Evolutionary conservation across 2,888 invertebrate genomes (phyloP), one percentile per base, ranked within the genome.

Genomic region (Pseudeuparius sepicola): DNA sequence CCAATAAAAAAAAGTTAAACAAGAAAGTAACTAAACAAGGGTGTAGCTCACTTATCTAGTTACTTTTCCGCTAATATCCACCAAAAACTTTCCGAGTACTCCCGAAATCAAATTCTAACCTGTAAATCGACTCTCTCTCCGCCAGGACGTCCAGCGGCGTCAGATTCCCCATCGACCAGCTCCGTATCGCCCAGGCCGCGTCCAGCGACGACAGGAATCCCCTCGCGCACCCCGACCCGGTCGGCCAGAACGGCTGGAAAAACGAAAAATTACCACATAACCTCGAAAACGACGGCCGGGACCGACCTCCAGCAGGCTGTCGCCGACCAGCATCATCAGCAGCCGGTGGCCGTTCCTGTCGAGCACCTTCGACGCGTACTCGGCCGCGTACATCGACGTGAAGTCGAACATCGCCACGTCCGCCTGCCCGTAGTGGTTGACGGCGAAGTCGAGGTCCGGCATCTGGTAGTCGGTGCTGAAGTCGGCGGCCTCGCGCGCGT

Each of bases 331-430:
- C 50, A 82, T 84, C 67, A 88, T 83, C 10, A 97, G 67, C 4
- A 97, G 67, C 25, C 80, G 76, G 45, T 85, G 80, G 0, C 89
- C 88, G 44, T 77, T 66, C 34, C 67, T 57, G 43, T 61, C 83
- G 9, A 87, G 61, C 12, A 93, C 80, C 53, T 89, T 73, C 48
- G 87, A 87, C 4, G 96, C 90, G 63, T 93, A 90, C 63, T 94
- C 93, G 0, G 97, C 92, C 0, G 92, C 89, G 63, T 89, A 97
- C 87, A 98, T 92, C 1, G 93, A 93, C 0, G 98, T 98, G 60
- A 98, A 98, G 65, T 98, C 98, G 62, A 98, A 98, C 76, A 97
- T 86, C 25, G 96, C 93, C 2, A 97, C 90, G 63, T 98, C 97
- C 0, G 94, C 89, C 59, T 92, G 89, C 1, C 93, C 93, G 59